Evolutionary conservation across 1,140 invertebrate species (phyloP).

Genomic region (Diabrotica virgifera): DNA sequence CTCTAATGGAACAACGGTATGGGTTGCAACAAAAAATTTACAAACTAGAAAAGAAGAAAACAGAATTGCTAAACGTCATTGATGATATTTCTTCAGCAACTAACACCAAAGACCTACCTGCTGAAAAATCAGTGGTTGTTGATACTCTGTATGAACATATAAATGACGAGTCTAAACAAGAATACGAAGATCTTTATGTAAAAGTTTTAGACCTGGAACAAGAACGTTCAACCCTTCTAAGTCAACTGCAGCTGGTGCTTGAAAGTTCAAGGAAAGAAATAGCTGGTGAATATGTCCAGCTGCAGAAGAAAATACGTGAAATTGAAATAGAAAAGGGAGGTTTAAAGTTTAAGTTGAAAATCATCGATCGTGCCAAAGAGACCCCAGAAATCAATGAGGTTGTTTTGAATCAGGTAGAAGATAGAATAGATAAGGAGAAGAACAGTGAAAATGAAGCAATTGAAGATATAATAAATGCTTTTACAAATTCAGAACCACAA

Average conservation of each 20-base stretch:
- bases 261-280: constrained; percentile 29
- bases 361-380: neutral
- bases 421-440: neutral
- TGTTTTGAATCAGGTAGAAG: neutral
- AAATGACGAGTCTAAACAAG: constrained; percentile 10
- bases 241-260: constrained; percentile 24
- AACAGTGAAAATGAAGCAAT: constrained; percentile 10
- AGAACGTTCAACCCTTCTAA: constrained; percentile 26
- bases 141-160: constrained; percentile 7
- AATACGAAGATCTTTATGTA: constrained; percentile 26
- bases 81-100: constrained; percentile 20
- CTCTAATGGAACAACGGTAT: constrained; percentile 23
- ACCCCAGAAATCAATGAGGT: neutral
- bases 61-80: constrained; percentile 26
- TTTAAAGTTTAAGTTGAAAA: constrained; percentile 3
- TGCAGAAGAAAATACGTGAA: constrained; percentile 27
- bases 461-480: constrained; percentile 28
- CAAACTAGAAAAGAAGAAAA: constrained; percentile 29
- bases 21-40: constrained; percentile 24
- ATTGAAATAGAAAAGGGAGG: constrained; percentile 22
- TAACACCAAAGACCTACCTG: neutral
- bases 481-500: constrained; percentile 18
- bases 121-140: constrained; percentile 21
- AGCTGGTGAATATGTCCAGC: constrained; percentile 26
- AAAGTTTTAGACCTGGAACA: constrained; percentile 30